Evolutionary conservation across 2,797 vertebrate species (phyloP).

Genomic region (Alosa sapidissima): DNA sequence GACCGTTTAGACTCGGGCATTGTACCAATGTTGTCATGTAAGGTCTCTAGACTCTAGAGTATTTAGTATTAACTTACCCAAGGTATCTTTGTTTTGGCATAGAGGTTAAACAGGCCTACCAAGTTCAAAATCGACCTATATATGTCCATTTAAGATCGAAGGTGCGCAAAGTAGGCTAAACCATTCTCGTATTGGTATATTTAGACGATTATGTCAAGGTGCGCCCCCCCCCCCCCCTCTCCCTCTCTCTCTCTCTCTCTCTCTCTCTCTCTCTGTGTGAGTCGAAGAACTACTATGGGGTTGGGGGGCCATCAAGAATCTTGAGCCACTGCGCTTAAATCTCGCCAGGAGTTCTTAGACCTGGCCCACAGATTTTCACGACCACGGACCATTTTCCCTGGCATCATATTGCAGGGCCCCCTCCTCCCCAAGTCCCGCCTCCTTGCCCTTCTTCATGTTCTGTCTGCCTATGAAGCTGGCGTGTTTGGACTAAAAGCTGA

Average conservation of each 20-base stretch:
- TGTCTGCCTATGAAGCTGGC: conserved; percentile 37
- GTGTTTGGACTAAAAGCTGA: conserved; percentile 21
- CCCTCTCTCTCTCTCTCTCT: no score
- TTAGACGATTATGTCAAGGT: not conserved
- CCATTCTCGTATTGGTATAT: not conserved
- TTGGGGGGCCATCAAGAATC: conserved; percentile 34
- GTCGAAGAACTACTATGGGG: not conserved
- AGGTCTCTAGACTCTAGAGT: no score
- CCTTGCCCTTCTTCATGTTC: conserved; percentile 15
- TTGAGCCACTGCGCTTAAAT: conserved; percentile 35
- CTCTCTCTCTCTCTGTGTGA: no score
- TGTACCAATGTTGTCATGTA: not conserved
- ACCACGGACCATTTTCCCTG: conserved; percentile 25
- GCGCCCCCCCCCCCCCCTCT: no score
- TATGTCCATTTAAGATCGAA: not conserved
- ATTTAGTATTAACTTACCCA: not conserved
- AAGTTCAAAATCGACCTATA: not conserved
- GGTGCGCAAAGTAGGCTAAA: not conserved
- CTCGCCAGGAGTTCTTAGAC: conserved; percentile 41
- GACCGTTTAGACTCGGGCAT: not conserved
- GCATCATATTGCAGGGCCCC: conserved; percentile 47
- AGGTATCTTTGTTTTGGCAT: not conserved
- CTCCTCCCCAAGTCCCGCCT: conserved; percentile 22
- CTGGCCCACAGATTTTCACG: conserved; percentile 36
- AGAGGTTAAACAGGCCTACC: not conserved